These are phyloP conservation scores for Colletes collaris DNA, from an alignment of 2,888 invertebrate species.

Conservation along the genomic window DNA sequence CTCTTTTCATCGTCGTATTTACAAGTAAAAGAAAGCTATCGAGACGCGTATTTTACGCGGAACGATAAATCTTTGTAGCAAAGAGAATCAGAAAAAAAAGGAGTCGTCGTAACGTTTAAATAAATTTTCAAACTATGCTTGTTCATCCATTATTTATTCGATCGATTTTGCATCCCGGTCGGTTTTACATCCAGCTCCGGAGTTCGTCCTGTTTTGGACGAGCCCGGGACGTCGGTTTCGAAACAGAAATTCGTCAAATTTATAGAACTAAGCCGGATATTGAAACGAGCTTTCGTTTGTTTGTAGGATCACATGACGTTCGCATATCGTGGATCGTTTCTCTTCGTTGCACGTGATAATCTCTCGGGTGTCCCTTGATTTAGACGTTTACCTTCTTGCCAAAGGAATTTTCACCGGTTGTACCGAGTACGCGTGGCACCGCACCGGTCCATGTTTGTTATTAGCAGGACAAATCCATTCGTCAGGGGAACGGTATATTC, in stretches of 20 bases:
- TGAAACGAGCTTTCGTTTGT: not conserved
- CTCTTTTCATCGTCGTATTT: too few relatives aligned
- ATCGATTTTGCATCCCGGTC: not conserved
- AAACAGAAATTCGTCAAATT: not conserved
- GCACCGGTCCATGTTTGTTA: not conserved
- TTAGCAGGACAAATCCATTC: slow-evolving; percentile 22
- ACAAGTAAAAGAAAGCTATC: too few relatives aligned
- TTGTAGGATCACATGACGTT: too few relatives aligned
- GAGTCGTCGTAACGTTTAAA: too few relatives aligned
- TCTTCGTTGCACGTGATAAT: not conserved
- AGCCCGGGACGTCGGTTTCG: not conserved
- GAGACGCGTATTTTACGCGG: too few relatives aligned
- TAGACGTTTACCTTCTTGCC: slow-evolving; percentile 6
- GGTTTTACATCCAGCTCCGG: not conserved
- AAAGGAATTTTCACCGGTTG: slow-evolving; percentile 12
- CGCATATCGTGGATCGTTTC: too few relatives aligned
- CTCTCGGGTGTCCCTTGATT: not conserved
- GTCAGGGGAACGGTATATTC: slow-evolving; percentile 12
- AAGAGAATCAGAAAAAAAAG: too few relatives aligned
- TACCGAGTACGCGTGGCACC: not conserved
- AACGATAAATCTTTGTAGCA: too few relatives aligned
- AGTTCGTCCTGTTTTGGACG: not conserved
- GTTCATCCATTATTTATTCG: too few relatives aligned
- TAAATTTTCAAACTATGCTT: too few relatives aligned
- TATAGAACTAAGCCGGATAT: not conserved